These are phyloP conservation scores for Craniophora ligustri DNA, from an alignment of 2,888 invertebrate species.

Conservation along the genomic window DNA sequence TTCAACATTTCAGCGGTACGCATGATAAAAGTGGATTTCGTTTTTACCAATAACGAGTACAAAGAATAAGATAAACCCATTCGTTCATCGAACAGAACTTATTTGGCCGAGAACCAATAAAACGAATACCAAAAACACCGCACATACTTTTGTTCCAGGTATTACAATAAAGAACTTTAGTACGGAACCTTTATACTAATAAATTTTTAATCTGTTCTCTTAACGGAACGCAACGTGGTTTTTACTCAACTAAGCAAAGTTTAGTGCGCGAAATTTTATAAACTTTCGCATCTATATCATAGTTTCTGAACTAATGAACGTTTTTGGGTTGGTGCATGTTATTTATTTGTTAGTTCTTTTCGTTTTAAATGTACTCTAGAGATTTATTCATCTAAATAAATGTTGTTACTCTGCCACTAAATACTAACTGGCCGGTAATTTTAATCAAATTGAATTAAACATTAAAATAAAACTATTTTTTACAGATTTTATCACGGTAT, in stretches of 20 bases:
- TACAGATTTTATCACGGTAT: no score
- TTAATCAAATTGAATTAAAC: no score
- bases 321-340: not conserved
- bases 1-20: no score
- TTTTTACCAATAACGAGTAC: no score
- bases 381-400: no score
- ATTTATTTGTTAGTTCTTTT: slow-evolving; percentile 15
- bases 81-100: slow-evolving; percentile 26
- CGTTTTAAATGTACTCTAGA: no score
- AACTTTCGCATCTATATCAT: slow-evolving; percentile 41
- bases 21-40: no score
- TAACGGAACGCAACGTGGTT: slow-evolving; percentile 32
- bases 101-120: slow-evolving; percentile 20
- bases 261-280: slow-evolving; percentile 24
- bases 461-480: no score
- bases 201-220: slow-evolving; percentile 44
- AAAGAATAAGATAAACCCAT: slow-evolving; percentile 5
- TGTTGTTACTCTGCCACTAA: no score
- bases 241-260: slow-evolving; percentile 39
- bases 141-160: slow-evolving; percentile 9
- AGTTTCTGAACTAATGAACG: slow-evolving; percentile 36
- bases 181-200: slow-evolving; percentile 33
- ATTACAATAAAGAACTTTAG: slow-evolving; percentile 22
- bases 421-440: no score
- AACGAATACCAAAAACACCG: slow-evolving; percentile 1